Percentiles rank a stretch among this genome's conserved stretches.
Conservation (phyloP, 2,113 vertebrate species). For the Propithecus coquereli region DNA sequence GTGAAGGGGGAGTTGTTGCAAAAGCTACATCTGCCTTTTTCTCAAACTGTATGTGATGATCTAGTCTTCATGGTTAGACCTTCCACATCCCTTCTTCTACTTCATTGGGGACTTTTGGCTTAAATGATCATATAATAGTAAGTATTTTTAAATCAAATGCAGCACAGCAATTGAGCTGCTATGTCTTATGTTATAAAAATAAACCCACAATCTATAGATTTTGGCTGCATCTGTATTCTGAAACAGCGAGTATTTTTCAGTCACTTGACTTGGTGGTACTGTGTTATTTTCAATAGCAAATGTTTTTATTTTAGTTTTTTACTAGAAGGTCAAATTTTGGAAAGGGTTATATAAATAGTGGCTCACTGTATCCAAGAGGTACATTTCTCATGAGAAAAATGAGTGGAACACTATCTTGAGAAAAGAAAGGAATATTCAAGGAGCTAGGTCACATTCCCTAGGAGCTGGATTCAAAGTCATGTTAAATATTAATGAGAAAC, state of each 20-base stretch:
- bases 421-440: background rate
- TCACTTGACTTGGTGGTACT: background rate
- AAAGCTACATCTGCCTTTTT: background rate
- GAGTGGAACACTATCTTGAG: background rate
- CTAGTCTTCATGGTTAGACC: background rate
- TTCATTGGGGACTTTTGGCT: background rate
- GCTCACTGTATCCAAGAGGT: background rate
- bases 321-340: background rate
- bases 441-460: background rate
- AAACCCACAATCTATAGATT: background rate
- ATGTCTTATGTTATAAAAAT: background rate
- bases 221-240: background rate
- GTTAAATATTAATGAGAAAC: background rate
- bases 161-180: background rate
- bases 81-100: background rate
- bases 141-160: background rate
- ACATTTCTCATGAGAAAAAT: background rate
- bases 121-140: background rate
- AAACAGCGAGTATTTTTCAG: background rate
- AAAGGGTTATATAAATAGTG: background rate
- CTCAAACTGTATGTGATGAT: background rate
- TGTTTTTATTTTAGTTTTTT: background rate
- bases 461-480: background rate
- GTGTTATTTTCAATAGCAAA: background rate
- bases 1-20: fast-evolving